A percentile compares a stretch with the other conserved stretches of the same genome.
Conservation (phyloP, 2,113 vertebrate genomes). For the Plecturocebus donacophilus region DNA sequence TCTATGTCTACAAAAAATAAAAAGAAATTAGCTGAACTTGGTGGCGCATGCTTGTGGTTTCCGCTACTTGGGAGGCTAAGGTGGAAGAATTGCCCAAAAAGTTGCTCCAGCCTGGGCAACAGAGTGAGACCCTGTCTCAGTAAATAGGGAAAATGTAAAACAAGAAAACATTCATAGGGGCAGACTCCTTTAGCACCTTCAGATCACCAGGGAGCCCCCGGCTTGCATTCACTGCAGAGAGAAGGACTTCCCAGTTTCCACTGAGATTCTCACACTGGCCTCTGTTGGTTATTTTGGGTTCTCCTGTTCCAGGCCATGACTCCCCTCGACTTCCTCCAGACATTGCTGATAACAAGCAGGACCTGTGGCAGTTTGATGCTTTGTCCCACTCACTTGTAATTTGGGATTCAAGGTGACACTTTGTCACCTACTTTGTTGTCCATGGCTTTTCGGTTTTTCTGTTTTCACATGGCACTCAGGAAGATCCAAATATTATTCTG, state of each 20-base stretch:
- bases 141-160: background rate
- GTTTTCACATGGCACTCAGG: background rate
- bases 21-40: background rate
- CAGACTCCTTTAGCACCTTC: background rate
- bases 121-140: too few relatives aligned
- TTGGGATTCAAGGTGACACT: background rate
- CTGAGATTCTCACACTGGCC: background rate
- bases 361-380: background rate
- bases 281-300: background rate
- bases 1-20: background rate
- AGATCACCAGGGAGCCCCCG: background rate
- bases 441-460: background rate
- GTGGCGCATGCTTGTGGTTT: background rate
- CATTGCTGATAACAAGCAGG: background rate
- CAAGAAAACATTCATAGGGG: background rate
- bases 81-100: background rate
- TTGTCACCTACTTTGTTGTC: background rate
- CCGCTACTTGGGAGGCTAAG: background rate
- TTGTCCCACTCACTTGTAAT: background rate
- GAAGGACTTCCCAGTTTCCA: too few relatives aligned
- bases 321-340: background rate
- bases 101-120: too few relatives aligned
- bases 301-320: background rate
- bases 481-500: background rate
- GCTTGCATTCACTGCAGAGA: rapidly evolving